phyloP scores from a whole-genome alignment of 2,888 invertebrate genomes.

The Craniophora ligustri region DNA sequence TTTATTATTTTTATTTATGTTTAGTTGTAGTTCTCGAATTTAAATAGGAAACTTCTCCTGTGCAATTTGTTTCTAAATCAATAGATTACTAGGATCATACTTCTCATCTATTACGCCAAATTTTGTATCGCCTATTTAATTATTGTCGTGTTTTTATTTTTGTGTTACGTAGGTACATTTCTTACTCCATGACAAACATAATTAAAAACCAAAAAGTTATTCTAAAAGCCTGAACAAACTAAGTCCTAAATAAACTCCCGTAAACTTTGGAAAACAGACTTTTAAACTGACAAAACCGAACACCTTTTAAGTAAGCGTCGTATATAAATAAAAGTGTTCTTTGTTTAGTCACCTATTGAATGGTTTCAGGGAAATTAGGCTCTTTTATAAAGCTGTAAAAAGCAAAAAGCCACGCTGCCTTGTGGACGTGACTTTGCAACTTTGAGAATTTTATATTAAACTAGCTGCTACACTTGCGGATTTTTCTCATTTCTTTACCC shows the following conservation, averaged over 20 bases:
- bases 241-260: slow-evolving; percentile 14
- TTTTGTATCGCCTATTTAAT: no score
- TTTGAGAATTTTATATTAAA: slow-evolving; percentile 61
- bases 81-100: no score
- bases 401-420: slow-evolving; percentile 53
- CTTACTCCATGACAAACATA: slow-evolving; percentile 2
- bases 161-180: neutral
- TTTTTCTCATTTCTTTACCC: slow-evolving; percentile 42
- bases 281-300: slow-evolving; percentile 26
- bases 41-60: no score
- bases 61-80: no score
- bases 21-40: neutral
- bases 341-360: slow-evolving; percentile 43
- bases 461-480: slow-evolving; percentile 22
- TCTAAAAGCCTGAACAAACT: slow-evolving; percentile 21
- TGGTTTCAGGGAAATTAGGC: slow-evolving; percentile 56
- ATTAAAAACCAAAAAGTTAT: slow-evolving; percentile 24
- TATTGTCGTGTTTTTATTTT: slow-evolving; percentile 1
- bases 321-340: slow-evolving; percentile 16
- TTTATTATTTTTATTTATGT: neutral
- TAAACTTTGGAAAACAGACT: slow-evolving; percentile 12
- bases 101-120: no score
- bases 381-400: slow-evolving; percentile 62
- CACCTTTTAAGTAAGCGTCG: slow-evolving; percentile 18
- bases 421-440: slow-evolving; percentile 64